phyloP scores from a whole-genome alignment of 2,797 vertebrate genomes.

The Podarcis lilfordi region DNA sequence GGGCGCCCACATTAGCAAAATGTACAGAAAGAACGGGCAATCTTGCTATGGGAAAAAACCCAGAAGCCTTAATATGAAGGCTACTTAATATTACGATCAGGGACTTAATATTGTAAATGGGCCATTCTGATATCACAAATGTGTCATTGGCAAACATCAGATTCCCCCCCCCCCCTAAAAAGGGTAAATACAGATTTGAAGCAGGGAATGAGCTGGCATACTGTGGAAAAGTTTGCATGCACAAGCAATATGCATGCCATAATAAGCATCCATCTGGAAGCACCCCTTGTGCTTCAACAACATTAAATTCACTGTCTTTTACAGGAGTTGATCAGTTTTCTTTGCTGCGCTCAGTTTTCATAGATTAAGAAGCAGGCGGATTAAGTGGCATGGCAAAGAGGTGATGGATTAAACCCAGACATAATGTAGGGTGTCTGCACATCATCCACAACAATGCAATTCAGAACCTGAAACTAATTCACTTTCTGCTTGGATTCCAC shows the following conservation, averaged over 20 bases:
- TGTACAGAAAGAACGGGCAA: neutral
- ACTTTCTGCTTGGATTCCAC: slow-evolving; percentile 16
- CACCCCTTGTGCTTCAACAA: neutral
- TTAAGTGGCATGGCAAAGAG: neutral
- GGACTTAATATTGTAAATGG: neutral
- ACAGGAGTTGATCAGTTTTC: neutral
- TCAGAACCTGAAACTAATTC: neutral
- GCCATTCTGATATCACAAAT: neutral
- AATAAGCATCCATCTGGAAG: too few species aligned
- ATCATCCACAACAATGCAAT: neutral
- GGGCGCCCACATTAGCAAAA: neutral
- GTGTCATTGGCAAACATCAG: too few species aligned
- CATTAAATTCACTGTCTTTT: neutral
- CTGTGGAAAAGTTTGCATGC: too few species aligned
- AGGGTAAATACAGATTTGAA: too few species aligned
- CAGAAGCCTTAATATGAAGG: too few species aligned
- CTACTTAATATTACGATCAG: too few species aligned
- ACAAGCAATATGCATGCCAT: too few species aligned
- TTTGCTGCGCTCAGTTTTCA: neutral
- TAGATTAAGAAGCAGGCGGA: neutral
- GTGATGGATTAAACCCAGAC: neutral
- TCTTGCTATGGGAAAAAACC: neutral
- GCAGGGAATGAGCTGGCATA: too few species aligned
- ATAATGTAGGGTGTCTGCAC: neutral
- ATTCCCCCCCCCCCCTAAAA: too few species aligned